Percentiles rank a stretch among this genome's conserved stretches.
These are phyloP conservation scores for Chamaea fasciata DNA, from an alignment of 2,113 vertebrate species.

Conservation along the genomic window DNA sequence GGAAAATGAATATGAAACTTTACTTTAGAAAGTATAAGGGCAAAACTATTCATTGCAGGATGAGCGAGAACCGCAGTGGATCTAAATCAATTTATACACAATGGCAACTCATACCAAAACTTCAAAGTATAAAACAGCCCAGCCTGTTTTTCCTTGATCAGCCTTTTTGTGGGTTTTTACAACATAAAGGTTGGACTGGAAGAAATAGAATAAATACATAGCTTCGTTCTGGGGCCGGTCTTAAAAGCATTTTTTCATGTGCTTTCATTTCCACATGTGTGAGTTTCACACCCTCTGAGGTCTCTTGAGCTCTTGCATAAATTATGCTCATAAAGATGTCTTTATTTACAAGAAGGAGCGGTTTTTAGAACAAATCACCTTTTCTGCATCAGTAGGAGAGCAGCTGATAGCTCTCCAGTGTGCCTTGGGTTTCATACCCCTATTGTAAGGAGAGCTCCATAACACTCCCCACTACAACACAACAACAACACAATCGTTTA, in stretches of 20 bases:
- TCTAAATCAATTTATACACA: background rate
- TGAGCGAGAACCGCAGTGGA: background rate
- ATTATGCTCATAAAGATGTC: background rate
- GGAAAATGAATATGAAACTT: background rate
- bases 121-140: background rate
- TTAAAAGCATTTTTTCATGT: background rate
- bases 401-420: slow-evolving; percentile 65
- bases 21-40: background rate
- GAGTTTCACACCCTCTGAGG: background rate
- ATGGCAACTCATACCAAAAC: background rate
- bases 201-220: background rate
- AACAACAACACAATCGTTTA: slow-evolving; percentile 87
- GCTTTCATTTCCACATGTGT: fast-evolving
- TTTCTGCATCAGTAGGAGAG: slow-evolving; percentile 36
- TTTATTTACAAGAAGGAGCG: background rate
- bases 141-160: background rate
- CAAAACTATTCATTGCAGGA: background rate
- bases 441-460: slow-evolving; percentile 73
- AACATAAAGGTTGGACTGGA: background rate
- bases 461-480: slow-evolving; percentile 78
- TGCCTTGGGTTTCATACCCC: slow-evolving; percentile 68
- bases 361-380: slow-evolving; percentile 12
- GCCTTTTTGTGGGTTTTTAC: background rate
- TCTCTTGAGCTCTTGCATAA: background rate
- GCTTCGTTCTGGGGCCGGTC: fast-evolving